phyloP scores from a whole-genome alignment of 1,140 invertebrate genomes.

The Ridgeia piscesae region DNA sequence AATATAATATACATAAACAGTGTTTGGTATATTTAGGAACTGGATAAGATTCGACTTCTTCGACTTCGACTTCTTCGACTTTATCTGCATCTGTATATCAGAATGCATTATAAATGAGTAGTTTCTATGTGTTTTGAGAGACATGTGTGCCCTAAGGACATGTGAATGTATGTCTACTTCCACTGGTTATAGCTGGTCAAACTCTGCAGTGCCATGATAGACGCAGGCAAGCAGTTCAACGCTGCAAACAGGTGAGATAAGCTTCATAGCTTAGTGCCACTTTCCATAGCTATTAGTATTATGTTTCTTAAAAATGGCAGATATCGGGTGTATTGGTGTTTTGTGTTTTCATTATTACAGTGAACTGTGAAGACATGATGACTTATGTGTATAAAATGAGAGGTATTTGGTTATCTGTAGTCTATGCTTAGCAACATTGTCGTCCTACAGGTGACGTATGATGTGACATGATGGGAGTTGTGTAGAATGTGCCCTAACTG shows the following conservation, averaged over 20 bases:
- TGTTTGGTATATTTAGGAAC: too few relatives aligned
- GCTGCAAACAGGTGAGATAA: conserved; percentile 75
- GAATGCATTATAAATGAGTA: background rate
- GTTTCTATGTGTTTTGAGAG: background rate
- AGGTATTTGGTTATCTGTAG: background rate
- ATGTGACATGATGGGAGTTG: too few relatives aligned
- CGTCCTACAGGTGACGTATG: too few relatives aligned
- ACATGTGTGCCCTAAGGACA: background rate
- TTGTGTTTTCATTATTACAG: background rate
- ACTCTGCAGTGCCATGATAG: conserved; percentile 79
- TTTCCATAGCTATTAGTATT: background rate
- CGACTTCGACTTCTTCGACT: too few relatives aligned
- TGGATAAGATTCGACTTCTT: too few relatives aligned
- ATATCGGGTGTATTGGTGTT: background rate
- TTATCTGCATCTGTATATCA: background rate
- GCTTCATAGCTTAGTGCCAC: background rate
- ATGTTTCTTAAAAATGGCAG: background rate
- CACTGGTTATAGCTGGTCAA: conserved; percentile 69
- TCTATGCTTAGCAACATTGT: too few relatives aligned
- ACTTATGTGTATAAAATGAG: background rate
- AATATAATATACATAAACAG: too few relatives aligned
- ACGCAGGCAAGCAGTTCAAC: conserved; percentile 83
- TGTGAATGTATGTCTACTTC: background rate
- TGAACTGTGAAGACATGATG: background rate
- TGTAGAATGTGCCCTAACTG: too few relatives aligned